Percentiles rank a stretch among this genome's conserved stretches.
Evolutionary conservation across 2,888 invertebrate genomes (phyloP).

Genomic region (Anthoptus insignis): DNA sequence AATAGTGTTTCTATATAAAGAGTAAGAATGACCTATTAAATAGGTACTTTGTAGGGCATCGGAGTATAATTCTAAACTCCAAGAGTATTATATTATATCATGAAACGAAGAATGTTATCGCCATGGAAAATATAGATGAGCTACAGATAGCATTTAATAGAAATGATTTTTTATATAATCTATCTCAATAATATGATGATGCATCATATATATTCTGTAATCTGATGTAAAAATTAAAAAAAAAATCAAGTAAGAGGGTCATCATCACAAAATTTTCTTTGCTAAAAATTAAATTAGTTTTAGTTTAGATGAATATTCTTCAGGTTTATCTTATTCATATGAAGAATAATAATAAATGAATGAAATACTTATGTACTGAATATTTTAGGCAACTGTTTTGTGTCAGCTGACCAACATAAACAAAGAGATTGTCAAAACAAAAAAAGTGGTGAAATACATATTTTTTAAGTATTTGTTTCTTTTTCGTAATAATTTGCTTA

Average conservation of each 20-base stretch:
- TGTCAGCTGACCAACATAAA: slow-evolving; percentile 84
- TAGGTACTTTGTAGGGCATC: too few species aligned
- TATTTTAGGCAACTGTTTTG: slow-evolving; percentile 26
- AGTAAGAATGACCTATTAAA: too few species aligned
- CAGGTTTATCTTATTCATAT: background rate
- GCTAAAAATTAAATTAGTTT: background rate
- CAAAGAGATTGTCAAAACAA: slow-evolving; percentile 79
- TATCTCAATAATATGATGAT: background rate
- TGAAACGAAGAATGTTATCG: too few species aligned
- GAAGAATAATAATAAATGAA: background rate
- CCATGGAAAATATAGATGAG: too few species aligned
- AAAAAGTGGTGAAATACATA: slow-evolving; percentile 59
- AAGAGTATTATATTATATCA: too few species aligned
- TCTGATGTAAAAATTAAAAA: slow-evolving; percentile 16
- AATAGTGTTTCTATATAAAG: too few species aligned
- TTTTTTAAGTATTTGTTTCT: slow-evolving; percentile 59
- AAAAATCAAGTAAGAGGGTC: slow-evolving; percentile 1
- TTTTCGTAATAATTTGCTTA: slow-evolving; percentile 55
- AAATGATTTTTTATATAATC: background rate
- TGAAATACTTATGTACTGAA: background rate
- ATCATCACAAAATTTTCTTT: slow-evolving; percentile 5
- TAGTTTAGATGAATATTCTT: background rate
- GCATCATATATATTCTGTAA: slow-evolving; percentile 38
- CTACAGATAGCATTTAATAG: too few species aligned
- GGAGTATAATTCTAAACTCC: too few species aligned